Base-by-base conservation (phyloP, 2,888 invertebrate species). In the Synergus laeviventris region DNA sequence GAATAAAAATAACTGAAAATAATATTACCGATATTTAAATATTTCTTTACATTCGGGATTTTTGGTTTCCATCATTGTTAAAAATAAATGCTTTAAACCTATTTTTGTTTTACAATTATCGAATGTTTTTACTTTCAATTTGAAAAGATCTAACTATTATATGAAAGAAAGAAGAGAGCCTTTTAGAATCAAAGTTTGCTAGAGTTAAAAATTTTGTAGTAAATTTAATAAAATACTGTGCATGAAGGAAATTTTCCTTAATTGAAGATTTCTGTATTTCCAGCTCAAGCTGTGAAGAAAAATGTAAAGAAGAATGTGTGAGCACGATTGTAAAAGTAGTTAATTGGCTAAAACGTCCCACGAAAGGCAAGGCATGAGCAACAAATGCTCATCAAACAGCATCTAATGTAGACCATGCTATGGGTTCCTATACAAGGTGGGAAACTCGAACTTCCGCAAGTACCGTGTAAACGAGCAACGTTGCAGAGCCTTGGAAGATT, bases 401-500 rank as follows among this genome's bases (percentile, higher is more conserved):
- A 9, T 49, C 49, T 49, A 54, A 70, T 49, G 36, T 31, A 70
- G 49, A 54, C 45, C 45, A 70, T 24, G n/a, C 21, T 66, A 42
- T 66, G 66, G n/a, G 11, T 54, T 24, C 0, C 75, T 76, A n/a
- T n/a, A 60, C 75, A 78, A 81, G 77, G 75, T 78, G 78, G 75
- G 75, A 81, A 81, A 76, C 78, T 79, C 78, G 76, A 75, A 79
- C 78, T 76, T 81, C 79, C 78, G 81, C 76, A 70, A 76, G 77
- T 77, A 14, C 42, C 5, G n/a, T 42, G 21, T 39, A 18, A 66
- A 66, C 31, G 56, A 42, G 45, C 24, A 24, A 18, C 38, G 31
- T 54, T 56, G 56, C 73, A 18, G 42, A 36, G 14, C 21, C 38
- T 9, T 49, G 18, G 49, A 24, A 73, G 36, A 59, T 18, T 54